A percentile compares a stretch with the other conserved stretches of the same genome.
Evolutionary conservation across 2,888 invertebrate genomes (phyloP).

Genomic region (Drosophila yooni): DNA sequence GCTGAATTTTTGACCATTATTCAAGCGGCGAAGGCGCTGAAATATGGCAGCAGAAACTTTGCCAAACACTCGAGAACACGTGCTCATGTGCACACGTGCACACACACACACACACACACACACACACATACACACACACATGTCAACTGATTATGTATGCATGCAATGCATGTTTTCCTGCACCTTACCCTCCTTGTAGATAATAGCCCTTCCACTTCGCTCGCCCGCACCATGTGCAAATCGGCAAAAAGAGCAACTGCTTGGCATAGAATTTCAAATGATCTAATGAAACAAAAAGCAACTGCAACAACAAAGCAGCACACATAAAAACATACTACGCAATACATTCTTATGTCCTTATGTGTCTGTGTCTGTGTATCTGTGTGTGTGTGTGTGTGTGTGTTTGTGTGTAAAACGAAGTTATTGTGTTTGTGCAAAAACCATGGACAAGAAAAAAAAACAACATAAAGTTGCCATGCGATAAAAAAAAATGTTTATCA

Average conservation of each 20-base stretch:
- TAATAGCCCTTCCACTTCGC: background rate
- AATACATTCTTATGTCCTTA: background rate
- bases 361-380: background rate
- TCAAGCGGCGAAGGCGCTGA: constrained; percentile 39
- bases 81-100: constrained; percentile 11
- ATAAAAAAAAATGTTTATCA: background rate
- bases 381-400: background rate
- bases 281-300: constrained; percentile 66
- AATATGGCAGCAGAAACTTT: constrained; percentile 27
- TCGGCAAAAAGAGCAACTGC: constrained; percentile 63
- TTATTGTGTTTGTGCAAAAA: background rate
- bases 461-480: background rate
- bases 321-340: constrained; percentile 1
- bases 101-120: constrained; percentile 7
- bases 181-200: background rate
- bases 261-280: constrained; percentile 74
- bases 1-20: constrained; percentile 60
- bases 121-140: constrained; percentile 3
- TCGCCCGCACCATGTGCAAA: constrained; percentile 49
- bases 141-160: constrained; percentile 58
- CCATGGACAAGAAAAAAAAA: too few relatives aligned
- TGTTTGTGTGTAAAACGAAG: background rate
- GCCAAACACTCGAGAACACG: constrained; percentile 18
- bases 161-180: constrained; percentile 36
- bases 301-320: constrained; percentile 10